A percentile compares a stretch with the other conserved stretches of the same genome.
Conservation (phyloP, 2,113 vertebrate genomes). For the Hiodon alosoides region DNA sequence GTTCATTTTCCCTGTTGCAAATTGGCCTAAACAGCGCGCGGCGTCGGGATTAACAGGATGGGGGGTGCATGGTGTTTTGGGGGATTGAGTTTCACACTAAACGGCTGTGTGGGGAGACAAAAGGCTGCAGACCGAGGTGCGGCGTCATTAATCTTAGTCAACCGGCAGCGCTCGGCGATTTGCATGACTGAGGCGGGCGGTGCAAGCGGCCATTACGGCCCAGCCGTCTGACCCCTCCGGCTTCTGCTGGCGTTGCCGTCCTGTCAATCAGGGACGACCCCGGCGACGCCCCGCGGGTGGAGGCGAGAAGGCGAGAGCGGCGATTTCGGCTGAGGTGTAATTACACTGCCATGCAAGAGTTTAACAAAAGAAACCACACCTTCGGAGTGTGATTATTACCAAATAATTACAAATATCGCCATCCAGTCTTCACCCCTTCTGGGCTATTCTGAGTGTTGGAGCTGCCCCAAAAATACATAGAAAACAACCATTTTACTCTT, state of each 20-base stretch:
- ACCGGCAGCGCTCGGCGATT: slow-evolving; percentile 81
- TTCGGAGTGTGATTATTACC: neutral
- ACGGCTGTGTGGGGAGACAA: slow-evolving; percentile 82
- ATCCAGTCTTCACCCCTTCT: neutral
- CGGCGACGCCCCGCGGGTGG: slow-evolving; percentile 16
- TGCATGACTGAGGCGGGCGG: slow-evolving; percentile 80
- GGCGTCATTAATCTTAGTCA: slow-evolving; percentile 87
- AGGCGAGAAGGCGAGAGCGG: slow-evolving; percentile 16
- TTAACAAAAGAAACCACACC: neutral
- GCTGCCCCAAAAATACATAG: too few species aligned
- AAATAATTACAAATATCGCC: neutral
- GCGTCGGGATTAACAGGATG: slow-evolving; percentile 72
- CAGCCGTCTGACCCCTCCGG: slow-evolving; percentile 64
- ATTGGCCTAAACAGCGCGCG: neutral
- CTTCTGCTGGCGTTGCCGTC: slow-evolving; percentile 28
- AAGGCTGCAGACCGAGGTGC: slow-evolving; percentile 65
- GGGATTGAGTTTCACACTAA: slow-evolving; percentile 88
- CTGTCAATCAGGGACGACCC: slow-evolving; percentile 25
- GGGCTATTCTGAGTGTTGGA: neutral
- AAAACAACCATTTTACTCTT: neutral
- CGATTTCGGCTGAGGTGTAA: slow-evolving; percentile 8
- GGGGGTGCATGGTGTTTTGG: slow-evolving; percentile 78
- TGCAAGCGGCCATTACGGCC: slow-evolving; percentile 70
- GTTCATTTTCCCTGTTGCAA: neutral
- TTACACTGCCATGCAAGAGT: neutral